phyloP scores from a whole-genome alignment of 2,797 vertebrate species.

The Tadarida brasiliensis region DNA sequence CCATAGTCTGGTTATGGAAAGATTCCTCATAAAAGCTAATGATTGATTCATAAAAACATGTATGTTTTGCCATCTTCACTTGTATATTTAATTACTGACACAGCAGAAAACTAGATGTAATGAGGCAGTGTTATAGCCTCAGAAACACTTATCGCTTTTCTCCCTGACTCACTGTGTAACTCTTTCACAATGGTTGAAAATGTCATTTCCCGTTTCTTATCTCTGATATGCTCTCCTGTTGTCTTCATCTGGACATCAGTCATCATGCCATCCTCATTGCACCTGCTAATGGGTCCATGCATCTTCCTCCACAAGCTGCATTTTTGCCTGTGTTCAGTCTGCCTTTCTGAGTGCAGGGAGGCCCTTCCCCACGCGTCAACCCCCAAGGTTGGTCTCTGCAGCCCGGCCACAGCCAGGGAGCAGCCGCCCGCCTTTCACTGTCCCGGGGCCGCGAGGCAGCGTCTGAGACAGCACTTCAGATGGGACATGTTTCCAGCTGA shows the following conservation, averaged over 20 bases:
- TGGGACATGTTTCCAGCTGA: background rate
- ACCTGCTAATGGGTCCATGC: background rate
- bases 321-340: background rate
- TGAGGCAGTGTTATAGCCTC: conserved; percentile 58
- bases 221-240: conserved; percentile 11
- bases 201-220: conserved; percentile 21
- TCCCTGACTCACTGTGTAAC: conserved; percentile 25
- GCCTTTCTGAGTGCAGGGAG: background rate
- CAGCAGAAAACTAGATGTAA: conserved; percentile 67
- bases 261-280: background rate
- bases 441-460: background rate
- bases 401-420: background rate
- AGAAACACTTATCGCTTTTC: conserved; percentile 32
- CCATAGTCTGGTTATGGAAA: conserved; percentile 48
- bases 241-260: conserved; percentile 35
- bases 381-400: no score
- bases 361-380: no score
- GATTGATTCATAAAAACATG: conserved; percentile 62
- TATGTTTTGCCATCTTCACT: conserved; percentile 64
- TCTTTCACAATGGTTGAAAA: conserved; percentile 51
- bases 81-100: conserved; percentile 64
- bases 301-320: background rate
- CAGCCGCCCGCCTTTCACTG: background rate
- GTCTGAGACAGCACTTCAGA: background rate
- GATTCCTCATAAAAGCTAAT: conserved; percentile 49